Evolutionary conservation across 2,888 invertebrate species (phyloP).

Genomic region (Halictus quadricinctus): DNA sequence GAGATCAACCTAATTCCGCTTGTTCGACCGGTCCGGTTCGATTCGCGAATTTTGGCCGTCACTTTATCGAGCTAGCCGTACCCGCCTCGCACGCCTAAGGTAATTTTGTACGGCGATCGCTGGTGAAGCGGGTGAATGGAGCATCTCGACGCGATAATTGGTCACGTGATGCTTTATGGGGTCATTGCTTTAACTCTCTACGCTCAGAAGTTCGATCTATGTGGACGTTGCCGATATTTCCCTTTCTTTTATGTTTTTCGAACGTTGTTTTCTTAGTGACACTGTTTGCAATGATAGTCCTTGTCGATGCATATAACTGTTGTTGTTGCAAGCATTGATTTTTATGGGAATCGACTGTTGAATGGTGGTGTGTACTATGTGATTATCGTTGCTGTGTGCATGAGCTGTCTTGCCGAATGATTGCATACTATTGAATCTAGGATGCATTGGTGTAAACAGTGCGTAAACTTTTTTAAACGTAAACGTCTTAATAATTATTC

Average conservation of each 20-base stretch:
- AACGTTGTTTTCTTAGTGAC: background rate
- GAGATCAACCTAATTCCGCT: background rate
- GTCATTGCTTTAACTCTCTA: background rate
- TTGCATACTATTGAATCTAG: background rate
- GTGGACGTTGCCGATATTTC: background rate
- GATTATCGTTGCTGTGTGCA: background rate
- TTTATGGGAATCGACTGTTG: background rate
- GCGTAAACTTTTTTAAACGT: too few relatives aligned
- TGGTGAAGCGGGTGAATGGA: background rate
- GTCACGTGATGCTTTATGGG: conserved; percentile 11
- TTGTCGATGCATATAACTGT: background rate
- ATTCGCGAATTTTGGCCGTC: background rate
- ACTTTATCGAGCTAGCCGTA: background rate
- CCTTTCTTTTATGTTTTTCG: background rate
- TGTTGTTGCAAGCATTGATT: background rate
- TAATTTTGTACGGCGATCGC: background rate
- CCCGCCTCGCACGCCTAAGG: background rate
- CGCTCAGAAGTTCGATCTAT: background rate
- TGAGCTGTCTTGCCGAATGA: background rate
- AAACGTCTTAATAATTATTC: background rate
- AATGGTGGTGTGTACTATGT: background rate
- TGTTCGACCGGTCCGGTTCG: background rate
- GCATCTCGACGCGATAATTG: background rate
- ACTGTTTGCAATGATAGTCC: background rate
- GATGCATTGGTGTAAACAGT: too few relatives aligned